Conservation (phyloP, 2,113 vertebrate species). For the human (Homo sapiens) region DNA sequence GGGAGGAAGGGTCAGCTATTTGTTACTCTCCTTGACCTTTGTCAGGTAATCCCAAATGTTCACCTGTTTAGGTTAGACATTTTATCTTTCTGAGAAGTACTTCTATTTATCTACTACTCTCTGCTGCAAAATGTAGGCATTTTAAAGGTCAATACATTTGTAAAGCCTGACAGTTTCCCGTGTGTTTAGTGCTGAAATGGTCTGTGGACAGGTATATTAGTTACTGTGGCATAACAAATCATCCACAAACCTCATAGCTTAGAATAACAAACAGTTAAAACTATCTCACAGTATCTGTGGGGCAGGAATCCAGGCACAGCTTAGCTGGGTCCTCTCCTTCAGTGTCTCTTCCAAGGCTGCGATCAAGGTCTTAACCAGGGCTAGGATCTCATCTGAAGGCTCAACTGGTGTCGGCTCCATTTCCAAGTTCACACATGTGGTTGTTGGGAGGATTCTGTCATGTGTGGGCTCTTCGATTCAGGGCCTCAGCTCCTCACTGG, state of each 20-base stretch:
- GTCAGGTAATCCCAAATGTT: neutral
- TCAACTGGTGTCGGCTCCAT: neutral
- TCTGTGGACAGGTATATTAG: neutral
- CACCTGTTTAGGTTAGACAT: neutral
- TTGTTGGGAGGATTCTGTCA: neutral
- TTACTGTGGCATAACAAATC: neutral
- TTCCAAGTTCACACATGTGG: neutral
- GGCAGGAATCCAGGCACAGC: neutral
- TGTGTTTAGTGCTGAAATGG: neutral
- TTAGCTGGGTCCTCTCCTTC: neutral
- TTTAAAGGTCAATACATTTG: neutral
- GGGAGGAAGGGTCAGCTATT: neutral
- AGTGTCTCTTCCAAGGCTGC: neutral
- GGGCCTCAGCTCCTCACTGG: neutral
- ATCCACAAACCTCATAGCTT: neutral
- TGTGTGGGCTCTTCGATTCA: too few relatives aligned
- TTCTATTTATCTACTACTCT: neutral
- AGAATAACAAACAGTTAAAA: neutral
- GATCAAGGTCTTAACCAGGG: neutral
- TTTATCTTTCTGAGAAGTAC: neutral
- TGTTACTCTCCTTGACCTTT: neutral
- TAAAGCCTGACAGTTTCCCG: neutral
- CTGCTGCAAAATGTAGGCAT: neutral
- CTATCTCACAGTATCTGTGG: neutral
- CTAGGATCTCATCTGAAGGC: neutral